These are phyloP conservation scores for Lindbergichthys nudifrons DNA, from an alignment of 2,797 vertebrate species.

Conservation along the genomic window DNA sequence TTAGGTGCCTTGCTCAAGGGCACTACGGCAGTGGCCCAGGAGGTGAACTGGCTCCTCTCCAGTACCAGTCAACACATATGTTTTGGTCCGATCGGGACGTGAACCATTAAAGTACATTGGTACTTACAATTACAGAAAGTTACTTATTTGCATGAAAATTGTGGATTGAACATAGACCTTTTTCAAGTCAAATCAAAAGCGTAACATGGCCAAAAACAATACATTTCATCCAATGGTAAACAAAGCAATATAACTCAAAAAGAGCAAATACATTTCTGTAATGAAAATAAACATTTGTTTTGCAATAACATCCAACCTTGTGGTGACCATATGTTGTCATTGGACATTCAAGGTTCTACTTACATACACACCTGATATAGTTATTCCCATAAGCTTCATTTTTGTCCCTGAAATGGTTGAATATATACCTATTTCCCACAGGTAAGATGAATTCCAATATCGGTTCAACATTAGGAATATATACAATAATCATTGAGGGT, in stretches of 20 bases:
- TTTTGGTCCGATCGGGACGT: too few relatives aligned
- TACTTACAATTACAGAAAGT: constrained; percentile 1
- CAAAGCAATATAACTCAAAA: background rate
- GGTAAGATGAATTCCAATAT: background rate
- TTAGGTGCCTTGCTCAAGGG: too few relatives aligned
- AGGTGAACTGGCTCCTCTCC: too few relatives aligned
- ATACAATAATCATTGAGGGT: background rate
- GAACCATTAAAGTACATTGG: constrained; percentile 11
- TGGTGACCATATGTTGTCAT: background rate
- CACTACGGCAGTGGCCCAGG: too few relatives aligned
- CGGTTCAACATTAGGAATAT: background rate
- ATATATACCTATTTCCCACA: constrained; percentile 2
- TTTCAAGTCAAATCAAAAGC: background rate
- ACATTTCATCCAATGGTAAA: background rate
- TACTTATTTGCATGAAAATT: background rate
- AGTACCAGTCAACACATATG: too few relatives aligned
- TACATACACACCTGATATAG: background rate
- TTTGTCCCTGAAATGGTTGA: background rate
- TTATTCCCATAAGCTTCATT: background rate
- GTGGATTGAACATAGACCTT: background rate
- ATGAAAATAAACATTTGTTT: background rate
- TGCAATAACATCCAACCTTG: background rate
- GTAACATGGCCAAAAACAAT: background rate
- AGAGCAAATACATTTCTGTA: background rate
- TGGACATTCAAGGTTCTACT: background rate